A percentile compares a stretch with the other conserved stretches of the same genome.
phyloP scores from a whole-genome alignment of 2,113 vertebrate species.

The Scophthalmus maximus region DNA sequence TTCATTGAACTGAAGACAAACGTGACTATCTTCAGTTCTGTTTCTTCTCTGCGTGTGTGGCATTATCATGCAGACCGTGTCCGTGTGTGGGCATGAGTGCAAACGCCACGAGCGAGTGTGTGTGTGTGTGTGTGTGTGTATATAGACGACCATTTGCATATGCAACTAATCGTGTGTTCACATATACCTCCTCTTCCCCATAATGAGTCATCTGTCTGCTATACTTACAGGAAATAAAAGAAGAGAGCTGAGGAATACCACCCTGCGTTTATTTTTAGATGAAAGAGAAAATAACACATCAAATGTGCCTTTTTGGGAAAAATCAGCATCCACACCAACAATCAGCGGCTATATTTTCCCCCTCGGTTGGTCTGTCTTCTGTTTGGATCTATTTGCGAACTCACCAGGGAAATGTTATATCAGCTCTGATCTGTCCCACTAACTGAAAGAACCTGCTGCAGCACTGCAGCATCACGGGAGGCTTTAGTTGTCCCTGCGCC shows the following conservation, averaged over 20 bases:
- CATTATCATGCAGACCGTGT: constrained; percentile 15
- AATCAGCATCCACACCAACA: constrained; percentile 33
- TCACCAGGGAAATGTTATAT: constrained; percentile 57
- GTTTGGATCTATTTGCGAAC: constrained; percentile 71
- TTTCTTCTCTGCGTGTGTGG: background rate
- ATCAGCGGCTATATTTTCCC: constrained; percentile 52
- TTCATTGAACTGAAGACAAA: background rate
- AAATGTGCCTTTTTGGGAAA: constrained; percentile 38
- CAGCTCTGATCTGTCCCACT: constrained; percentile 63
- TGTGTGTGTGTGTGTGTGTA: background rate
- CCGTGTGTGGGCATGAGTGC: background rate
- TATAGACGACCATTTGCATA: constrained; percentile 17
- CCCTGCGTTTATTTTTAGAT: constrained; percentile 72
- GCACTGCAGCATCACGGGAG: constrained; percentile 50
- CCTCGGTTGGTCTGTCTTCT: constrained; percentile 50
- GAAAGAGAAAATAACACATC: constrained; percentile 61
- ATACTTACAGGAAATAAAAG: constrained; percentile 41
- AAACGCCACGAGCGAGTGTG: background rate
- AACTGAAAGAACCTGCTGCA: constrained; percentile 49
- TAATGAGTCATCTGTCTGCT: constrained; percentile 56
- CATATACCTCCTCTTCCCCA: constrained; percentile 1
- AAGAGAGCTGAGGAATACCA: constrained; percentile 48
- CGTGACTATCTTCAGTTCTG: background rate
- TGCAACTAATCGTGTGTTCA: constrained; percentile 4
- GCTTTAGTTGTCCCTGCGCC: constrained; percentile 52